Evolutionary conservation across 2,797 vertebrate genomes (phyloP).

Genomic region (Nyctalus aviator): DNA sequence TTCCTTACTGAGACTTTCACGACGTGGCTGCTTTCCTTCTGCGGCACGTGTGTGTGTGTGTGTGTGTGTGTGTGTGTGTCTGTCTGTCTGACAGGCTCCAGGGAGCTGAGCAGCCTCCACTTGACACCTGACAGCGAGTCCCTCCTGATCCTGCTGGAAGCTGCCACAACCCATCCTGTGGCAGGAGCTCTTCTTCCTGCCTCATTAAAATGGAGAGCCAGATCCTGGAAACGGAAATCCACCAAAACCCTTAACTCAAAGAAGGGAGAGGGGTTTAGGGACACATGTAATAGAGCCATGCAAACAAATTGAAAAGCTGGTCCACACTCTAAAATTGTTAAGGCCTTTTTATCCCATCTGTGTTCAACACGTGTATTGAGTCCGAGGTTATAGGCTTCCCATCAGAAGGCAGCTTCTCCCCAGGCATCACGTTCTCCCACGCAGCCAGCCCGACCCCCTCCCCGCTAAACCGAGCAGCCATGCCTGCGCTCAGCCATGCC

Average conservation of each 20-base stretch:
- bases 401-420: neutral
- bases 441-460: neutral
- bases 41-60: no score
- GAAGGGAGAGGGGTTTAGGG: neutral
- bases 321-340: constrained; percentile 29
- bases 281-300: neutral
- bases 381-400: neutral
- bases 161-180: neutral
- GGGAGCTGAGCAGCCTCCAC: neutral
- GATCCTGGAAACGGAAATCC: neutral
- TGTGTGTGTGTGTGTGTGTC: no score
- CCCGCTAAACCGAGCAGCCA: neutral
- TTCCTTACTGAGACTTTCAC: neutral
- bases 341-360: neutral
- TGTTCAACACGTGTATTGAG: neutral
- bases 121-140: neutral
- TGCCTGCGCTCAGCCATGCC: neutral
- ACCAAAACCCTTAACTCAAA: neutral
- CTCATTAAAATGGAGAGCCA: constrained; percentile 39
- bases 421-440: neutral
- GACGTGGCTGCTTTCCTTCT: neutral
- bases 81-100: neutral
- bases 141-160: neutral
- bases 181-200: neutral
- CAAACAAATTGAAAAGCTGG: neutral